Evolutionary conservation across 2,888 invertebrate species (phyloP).

Genomic region (Bellardia bayeri): DNA sequence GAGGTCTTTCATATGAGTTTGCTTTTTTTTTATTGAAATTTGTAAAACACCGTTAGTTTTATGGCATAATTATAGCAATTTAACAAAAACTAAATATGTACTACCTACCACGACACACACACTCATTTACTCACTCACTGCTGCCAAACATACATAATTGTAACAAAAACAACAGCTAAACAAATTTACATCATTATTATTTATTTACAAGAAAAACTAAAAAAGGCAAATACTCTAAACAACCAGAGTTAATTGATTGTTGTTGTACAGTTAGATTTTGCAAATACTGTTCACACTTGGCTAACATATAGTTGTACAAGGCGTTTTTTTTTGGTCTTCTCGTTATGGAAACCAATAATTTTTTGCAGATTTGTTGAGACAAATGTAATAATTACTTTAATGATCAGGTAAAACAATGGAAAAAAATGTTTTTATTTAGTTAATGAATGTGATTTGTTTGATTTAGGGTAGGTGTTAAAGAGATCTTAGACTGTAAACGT

Average conservation of each 20-base stretch:
- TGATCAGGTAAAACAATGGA: neutral
- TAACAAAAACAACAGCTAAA: neutral
- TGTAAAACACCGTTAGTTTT: conserved; percentile 50
- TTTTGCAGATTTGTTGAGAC: conserved; percentile 17
- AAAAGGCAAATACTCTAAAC: conserved; percentile 31
- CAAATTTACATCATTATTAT: conserved; percentile 49
- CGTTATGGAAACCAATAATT: conserved; percentile 25
- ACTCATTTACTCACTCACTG: too few species aligned
- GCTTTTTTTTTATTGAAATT: neutral
- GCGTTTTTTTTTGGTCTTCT: neutral
- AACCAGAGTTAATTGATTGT: conserved; percentile 52
- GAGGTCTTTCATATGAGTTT: neutral
- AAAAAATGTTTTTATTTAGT: too few species aligned
- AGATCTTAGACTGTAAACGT: too few species aligned
- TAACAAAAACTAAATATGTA: conserved; percentile 46
- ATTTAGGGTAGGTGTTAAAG: too few species aligned
- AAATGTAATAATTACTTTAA: conserved; percentile 31
- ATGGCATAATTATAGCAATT: conserved; percentile 64
- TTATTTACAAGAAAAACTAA: conserved; percentile 18
- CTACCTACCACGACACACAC: neutral
- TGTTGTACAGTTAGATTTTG: neutral
- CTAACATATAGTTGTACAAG: conserved; percentile 9
- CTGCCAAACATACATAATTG: neutral
- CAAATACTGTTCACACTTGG: conserved; percentile 54
- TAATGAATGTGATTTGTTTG: too few species aligned